Base-by-base conservation (phyloP, 2,113 vertebrate species). In the Xenopus borealis region DNA sequence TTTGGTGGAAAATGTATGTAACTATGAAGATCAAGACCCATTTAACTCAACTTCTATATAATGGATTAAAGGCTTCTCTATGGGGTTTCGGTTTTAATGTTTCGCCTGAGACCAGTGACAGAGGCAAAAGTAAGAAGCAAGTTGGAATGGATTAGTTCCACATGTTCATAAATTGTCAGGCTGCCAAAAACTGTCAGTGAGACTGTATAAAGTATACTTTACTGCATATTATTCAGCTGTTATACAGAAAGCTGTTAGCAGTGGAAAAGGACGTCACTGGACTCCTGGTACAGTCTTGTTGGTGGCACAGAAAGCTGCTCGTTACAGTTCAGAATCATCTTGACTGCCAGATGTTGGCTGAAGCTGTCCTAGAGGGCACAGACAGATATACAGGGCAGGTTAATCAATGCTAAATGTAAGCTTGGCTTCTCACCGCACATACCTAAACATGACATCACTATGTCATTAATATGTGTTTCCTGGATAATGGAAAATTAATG, bases 131-230 rank as follows among this genome's bases (percentile, higher is more conserved):
- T 55, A n/a, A 55, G 14, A 55, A 55, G 53, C 53, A n/a, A 55
- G 7, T 55, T 55, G 53, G 53, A 55, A 55, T 0, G 53, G 53
- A 55, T 55, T 55, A 55, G 53, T 55, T 55, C 53, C 53, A 55
- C 53, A 55, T 55, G 53, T 55, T 55, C 53, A n/a, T 55, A 55
- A 55, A 55, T 16, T 55, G 53, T 55, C 53, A 55, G 53, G 53
- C 14, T n/a, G 53, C 53, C 53, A 55, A 55, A 55, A 0, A 55
- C 17, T 55, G 53, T 55, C 53, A 55, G 53, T 55, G 53, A 55
- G 16, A 55, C 53, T 4, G 47, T 50, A 10, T 55, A 55, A 55
- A 55, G 12, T 55, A n/a, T 55, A 55, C 53, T 55, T 55, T 55
- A 16, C 53, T 55, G 14, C 53, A 18, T 55, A 55, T 55, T n/a